phyloP scores from a whole-genome alignment of 2,888 invertebrate species.

The Eumerus sabulonum region DNA sequence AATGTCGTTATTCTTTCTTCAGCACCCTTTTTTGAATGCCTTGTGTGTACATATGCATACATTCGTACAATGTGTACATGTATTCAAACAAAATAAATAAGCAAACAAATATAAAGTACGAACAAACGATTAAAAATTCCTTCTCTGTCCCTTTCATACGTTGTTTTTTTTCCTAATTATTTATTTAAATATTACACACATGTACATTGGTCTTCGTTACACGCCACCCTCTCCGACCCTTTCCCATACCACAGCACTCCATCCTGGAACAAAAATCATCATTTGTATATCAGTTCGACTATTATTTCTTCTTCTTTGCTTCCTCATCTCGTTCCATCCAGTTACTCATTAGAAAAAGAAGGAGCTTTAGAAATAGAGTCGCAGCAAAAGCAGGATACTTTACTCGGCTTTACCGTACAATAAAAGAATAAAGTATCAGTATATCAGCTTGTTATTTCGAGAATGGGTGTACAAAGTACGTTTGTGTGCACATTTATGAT shows the following conservation, averaged over 20 bases:
- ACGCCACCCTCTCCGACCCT: conserved; percentile 14
- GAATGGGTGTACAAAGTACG: no score
- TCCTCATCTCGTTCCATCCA: conserved; percentile 7
- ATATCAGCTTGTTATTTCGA: conserved; percentile 53
- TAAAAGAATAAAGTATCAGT: conserved; percentile 64
- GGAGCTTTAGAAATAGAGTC: conserved; percentile 5
- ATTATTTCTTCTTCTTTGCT: conserved; percentile 60
- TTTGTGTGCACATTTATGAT: conserved; percentile 66
- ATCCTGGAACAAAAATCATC: conserved; percentile 65
- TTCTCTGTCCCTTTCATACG: conserved; percentile 63
- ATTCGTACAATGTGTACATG: conserved; percentile 14
- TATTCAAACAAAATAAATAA: conserved; percentile 64
- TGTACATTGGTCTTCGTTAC: conserved; percentile 50
- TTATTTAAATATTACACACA: conserved; percentile 68
- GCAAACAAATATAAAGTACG: conserved; percentile 68
- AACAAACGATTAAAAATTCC: conserved; percentile 69
- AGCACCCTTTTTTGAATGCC: conserved; percentile 63
- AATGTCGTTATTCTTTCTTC: conserved; percentile 69
- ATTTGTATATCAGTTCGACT: conserved; percentile 68
- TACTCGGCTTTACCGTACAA: conserved; percentile 45
- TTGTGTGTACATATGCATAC: conserved; percentile 32
- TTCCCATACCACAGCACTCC: conserved; percentile 9
- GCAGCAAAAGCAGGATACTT: conserved; percentile 48
- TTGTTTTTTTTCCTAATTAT: conserved; percentile 62
- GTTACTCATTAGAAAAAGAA: conserved; percentile 19